Base-by-base conservation (phyloP, 2,888 invertebrate genomes). In the Acanthacorydalis orientalis region DNA sequence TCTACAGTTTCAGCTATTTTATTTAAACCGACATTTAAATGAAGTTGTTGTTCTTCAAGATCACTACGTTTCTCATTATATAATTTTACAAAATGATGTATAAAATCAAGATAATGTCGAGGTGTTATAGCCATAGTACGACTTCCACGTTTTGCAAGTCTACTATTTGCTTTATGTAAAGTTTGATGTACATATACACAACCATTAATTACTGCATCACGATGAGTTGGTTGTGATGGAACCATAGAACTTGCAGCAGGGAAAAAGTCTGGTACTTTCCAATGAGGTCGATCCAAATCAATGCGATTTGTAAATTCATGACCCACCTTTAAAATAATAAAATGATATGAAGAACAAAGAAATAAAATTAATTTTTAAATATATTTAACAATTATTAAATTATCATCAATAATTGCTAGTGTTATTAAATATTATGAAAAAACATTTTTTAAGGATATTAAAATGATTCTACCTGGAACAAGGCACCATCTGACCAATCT, bases 1-100 rank as follows among this genome's bases (percentile, higher is more conserved):
- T 96, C 95, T 11, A 98, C 92, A 7, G 98, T 99, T 68, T 99
- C 98, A 0, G 93, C 90, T 56, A 99, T 99, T 72, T 99, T 99
- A 60, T 89, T 90, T 49, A 99, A 74, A 64, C 98, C 98, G 42
- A 98, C 96, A 68, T 98, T 98, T 61, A 99, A 72, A 69, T 99
- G 98, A 16, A 97, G 73, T 64, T 99, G 97, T 61, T 98, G 97
- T 60, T 99, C 98, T 64, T 99, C 98, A 48, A 99, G 73, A 65
- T 98, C 97, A 3, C 92, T 89, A 38, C 97, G 80, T 65, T 99
- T 99, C 67, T 99, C 98, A 54, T 90, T 88, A 68, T 95, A 93
- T 52, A 98, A 67, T 62, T 95, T 95, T 40, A 95, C 97, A 73
- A 96, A 97, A 70, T 99, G 98, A 66, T 95, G 90, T 61, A 99